Base-by-base conservation (phyloP, 2,888 invertebrate genomes). In the Blomia tropicalis region DNA sequence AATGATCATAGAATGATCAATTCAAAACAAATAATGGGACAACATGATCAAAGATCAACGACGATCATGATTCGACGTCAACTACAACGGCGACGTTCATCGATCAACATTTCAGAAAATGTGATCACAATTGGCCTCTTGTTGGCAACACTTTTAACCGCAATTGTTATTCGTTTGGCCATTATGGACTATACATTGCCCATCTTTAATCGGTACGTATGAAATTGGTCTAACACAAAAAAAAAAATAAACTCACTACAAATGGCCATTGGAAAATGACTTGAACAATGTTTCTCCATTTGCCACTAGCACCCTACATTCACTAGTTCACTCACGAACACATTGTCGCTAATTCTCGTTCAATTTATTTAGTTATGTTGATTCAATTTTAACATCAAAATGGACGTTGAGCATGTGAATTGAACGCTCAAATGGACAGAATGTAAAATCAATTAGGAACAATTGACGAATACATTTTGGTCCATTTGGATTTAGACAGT, bases 141-240 rank as follows among this genome's bases (percentile, higher is more conserved):
- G 36, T 36, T 36, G 36, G 17, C 17, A 17, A 11, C 36, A 11
- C 17, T 36, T 7, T 36, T 36, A 17, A 17, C 36, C 7, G 25
- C 43, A 25, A 27, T 11, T n/a, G 43, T 23, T 25, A 23, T 59
- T 23, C 59, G 59, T 19, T 31, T 59, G 29, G n/a, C 23, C 23
- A 43, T 59, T 4, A 59, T 59, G 59, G 19, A 43, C 43, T 43
- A 30, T 31, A 23, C 43, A 2, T 25, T 59, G 7, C 59, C 59
- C 7, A 43, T 25, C n/a, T 59, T 59, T 17, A 59, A 47, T 31
- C 29, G 59, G 59, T 59, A 59, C 23, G 14, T 5, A 36, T 36
- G 7, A 11, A 36, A 17, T 36, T 36, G 17, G 17, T 7, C 36
- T 11, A 36, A 36, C 7, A 7, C 36, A 36, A 36, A 36, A 7